Base-by-base conservation (phyloP, 2,888 invertebrate species). In the Euphydryas editha region DNA sequence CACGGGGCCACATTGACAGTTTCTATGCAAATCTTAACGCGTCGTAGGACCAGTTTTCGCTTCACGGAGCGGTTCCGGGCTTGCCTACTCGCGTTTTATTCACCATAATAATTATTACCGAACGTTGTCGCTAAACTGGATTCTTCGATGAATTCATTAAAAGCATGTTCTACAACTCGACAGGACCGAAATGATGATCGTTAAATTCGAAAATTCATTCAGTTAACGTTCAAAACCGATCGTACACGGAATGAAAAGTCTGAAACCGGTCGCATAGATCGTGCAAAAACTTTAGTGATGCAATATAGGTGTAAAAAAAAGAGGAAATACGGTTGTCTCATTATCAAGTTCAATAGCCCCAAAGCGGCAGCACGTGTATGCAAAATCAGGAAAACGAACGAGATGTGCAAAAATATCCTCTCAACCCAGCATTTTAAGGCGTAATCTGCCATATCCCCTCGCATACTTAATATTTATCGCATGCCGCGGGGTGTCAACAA, bases 291-390 rank as follows among this genome's bases (percentile, higher is more conserved):
- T 81, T 82, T 81, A 81, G 81, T 90, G 87, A 89, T 92, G 89
- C 90, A 92, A 88, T 84, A 85, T 79, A 74, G 70, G 78, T 74
- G 77, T 78, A 82, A 79, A 86, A 88, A 90, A 84, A 87, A 84
- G 78, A 73, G 76, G 78, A 87, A 83, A 89, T 87, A 90, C 87
- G 84, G 80, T 81, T 82, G 87, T 87, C 86, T 86, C 86, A 89
- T 89, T 90, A 92, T 91, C 90, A 92, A 91, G 92, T 92, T 92
- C 92, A 92, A 92, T 88, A 92, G 92, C 92, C 92, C 78, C 88
- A 76, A 82, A 82, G 77, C 79, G 84, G 78, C 86, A 92, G 81
- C 92, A 91, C 92, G 92, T 92, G 92, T 91, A 92, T 91, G 92
- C 91, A 90, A 92, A 92, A 89, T 78, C 81, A 80, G 76, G 76